Percentiles rank a stretch among this genome's conserved stretches.
phyloP scores from a whole-genome alignment of 2,888 invertebrate genomes.

The Polymixis lichenea region DNA sequence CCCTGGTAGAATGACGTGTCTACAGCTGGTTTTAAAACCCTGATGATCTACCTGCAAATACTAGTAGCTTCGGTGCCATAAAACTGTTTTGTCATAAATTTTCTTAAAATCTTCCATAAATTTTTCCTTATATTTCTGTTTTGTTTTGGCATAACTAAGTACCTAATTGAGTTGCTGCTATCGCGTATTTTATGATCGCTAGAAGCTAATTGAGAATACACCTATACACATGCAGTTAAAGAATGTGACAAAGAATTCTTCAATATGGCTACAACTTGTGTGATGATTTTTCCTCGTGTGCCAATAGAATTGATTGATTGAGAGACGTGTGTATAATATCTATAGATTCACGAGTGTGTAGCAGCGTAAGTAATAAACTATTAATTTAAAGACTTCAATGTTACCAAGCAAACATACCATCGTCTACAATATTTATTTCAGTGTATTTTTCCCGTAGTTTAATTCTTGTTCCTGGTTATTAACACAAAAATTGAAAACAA shows the following conservation, averaged over 20 bases:
- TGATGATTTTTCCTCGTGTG: slow-evolving; percentile 33
- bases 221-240: background rate
- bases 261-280: background rate
- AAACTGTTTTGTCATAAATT: background rate
- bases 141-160: background rate
- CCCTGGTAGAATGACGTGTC: background rate
- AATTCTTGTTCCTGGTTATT: background rate
- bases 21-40: background rate
- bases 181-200: background rate
- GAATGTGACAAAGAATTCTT: slow-evolving; percentile 27
- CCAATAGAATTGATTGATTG: slow-evolving; percentile 36
- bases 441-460: background rate
- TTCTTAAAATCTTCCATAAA: too few relatives aligned
- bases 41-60: background rate
- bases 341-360: slow-evolving; percentile 1
- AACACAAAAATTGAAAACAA: slow-evolving; percentile 24
- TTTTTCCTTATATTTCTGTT: background rate
- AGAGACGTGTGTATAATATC: slow-evolving; percentile 14
- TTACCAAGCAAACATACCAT: background rate
- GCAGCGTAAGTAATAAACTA: slow-evolving; percentile 14
- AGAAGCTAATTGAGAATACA: slow-evolving; percentile 12
- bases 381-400: slow-evolving; percentile 6
- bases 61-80: background rate
- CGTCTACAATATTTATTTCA: background rate
- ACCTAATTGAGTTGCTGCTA: background rate